Evolutionary conservation across 2,888 invertebrate species (phyloP).

Genomic region (Arrhopalites spinosus): DNA sequence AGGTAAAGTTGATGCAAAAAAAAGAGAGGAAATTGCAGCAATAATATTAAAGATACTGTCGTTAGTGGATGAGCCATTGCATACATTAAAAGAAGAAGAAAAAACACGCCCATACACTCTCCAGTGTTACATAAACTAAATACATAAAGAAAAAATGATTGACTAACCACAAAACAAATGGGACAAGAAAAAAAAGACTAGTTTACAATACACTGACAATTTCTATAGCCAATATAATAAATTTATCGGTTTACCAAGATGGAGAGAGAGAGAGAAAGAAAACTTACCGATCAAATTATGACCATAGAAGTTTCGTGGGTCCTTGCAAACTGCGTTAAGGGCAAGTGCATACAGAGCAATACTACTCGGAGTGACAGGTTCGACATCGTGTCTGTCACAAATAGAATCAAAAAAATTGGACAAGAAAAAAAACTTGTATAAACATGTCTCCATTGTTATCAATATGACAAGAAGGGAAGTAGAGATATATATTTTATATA

Average conservation of each 20-base stretch:
- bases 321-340: slow-evolving; percentile 78
- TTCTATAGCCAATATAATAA: no score
- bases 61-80: no score
- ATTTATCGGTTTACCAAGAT: no score
- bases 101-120: not conserved
- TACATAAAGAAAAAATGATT: no score
- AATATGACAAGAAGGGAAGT: not conserved
- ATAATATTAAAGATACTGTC: no score
- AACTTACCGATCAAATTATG: slow-evolving; percentile 78
- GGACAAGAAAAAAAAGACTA: no score
- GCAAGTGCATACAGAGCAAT: slow-evolving; percentile 79
- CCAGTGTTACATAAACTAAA: no score
- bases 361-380: slow-evolving; percentile 74
- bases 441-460: not conserved
- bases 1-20: no score
- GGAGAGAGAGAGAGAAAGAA: slow-evolving; percentile 3
- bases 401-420: not conserved
- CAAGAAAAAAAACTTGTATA: not conserved
- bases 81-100: not conserved
- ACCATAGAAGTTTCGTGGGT: slow-evolving; percentile 82
- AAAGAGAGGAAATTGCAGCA: no score
- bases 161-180: not conserved
- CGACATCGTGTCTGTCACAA: slow-evolving; percentile 71
- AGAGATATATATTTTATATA: not conserved
- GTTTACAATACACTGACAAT: no score